Percentiles rank a stretch among this genome's conserved stretches.
Conservation (phyloP, 92 coral and sea anemone genomes). For the Porites lobata region DNA sequence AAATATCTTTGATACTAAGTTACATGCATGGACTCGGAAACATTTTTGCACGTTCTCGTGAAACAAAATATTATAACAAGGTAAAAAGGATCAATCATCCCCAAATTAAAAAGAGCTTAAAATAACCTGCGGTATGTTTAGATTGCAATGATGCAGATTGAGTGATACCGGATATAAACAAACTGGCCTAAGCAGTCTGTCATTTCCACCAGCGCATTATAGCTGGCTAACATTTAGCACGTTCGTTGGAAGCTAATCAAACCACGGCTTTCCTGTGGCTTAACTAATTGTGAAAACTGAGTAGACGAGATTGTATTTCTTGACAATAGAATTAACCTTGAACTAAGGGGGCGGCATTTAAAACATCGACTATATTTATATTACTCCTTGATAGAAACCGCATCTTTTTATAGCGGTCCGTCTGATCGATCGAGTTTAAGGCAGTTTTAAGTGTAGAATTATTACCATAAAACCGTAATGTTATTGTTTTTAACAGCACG, state of each 20-base stretch:
- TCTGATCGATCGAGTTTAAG: neutral
- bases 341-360: neutral
- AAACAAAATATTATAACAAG: conserved; percentile 1
- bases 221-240: neutral
- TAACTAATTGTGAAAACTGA: neutral
- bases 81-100: neutral
- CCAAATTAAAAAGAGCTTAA: neutral
- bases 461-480: neutral
- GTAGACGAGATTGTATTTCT: neutral
- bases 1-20: neutral
- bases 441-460: neutral
- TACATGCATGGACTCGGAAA: no score
- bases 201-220: neutral
- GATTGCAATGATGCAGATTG: neutral
- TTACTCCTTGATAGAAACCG: neutral
- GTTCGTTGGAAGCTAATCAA: conserved; percentile 28
- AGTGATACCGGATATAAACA: conserved; percentile 32
- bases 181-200: neutral
- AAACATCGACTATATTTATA: neutral
- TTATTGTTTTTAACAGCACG: conserved; percentile 14
- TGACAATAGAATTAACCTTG: neutral
- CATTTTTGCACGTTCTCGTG: conserved; percentile 35
- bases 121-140: neutral
- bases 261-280: neutral
- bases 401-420: neutral